A percentile compares a stretch with the other conserved stretches of the same genome.
Conservation (phyloP, 2,888 invertebrate genomes). For the Drosophila subsilvestris region DNA sequence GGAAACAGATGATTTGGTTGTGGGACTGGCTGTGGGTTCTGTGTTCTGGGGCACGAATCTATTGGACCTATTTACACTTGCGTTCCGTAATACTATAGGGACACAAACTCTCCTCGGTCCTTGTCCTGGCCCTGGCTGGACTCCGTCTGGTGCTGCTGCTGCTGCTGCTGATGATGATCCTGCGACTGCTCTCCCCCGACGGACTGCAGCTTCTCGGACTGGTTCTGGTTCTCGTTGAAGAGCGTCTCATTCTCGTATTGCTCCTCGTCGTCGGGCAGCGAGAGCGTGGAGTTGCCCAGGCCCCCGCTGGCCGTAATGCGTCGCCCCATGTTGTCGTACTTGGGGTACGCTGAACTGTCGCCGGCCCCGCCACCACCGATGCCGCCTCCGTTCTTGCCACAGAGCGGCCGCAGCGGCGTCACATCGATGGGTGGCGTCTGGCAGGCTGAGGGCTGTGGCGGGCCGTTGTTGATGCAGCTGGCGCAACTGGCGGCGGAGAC, state of each 20-base stretch:
- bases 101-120: constrained; percentile 81
- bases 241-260: constrained; percentile 82
- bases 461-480: constrained; percentile 71
- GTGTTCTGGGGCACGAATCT: constrained; percentile 52
- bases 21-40: constrained; percentile 10
- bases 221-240: constrained; percentile 79
- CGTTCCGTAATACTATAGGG: constrained; percentile 84
- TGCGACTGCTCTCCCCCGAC: constrained; percentile 52
- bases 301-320: constrained; percentile 93
- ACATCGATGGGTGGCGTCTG: constrained; percentile 78
- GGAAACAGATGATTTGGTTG: constrained; percentile 18
- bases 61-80: constrained; percentile 81
- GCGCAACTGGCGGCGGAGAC: constrained; percentile 66
- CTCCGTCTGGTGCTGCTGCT: constrained; percentile 59
- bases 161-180: constrained; percentile 44
- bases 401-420: constrained; percentile 72
- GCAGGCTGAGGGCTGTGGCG: constrained; percentile 63
- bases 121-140: constrained; percentile 66
- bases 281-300: constrained; percentile 90
- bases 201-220: constrained; percentile 66
- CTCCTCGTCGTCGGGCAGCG: constrained; percentile 89
- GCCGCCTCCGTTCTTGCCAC: constrained; percentile 21
- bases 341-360: constrained; percentile 82
- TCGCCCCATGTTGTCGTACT: constrained; percentile 96
- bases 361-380: constrained; percentile 3